Conservation (phyloP, 2,888 invertebrate species). For the Blastobasis lacticolella region DNA sequence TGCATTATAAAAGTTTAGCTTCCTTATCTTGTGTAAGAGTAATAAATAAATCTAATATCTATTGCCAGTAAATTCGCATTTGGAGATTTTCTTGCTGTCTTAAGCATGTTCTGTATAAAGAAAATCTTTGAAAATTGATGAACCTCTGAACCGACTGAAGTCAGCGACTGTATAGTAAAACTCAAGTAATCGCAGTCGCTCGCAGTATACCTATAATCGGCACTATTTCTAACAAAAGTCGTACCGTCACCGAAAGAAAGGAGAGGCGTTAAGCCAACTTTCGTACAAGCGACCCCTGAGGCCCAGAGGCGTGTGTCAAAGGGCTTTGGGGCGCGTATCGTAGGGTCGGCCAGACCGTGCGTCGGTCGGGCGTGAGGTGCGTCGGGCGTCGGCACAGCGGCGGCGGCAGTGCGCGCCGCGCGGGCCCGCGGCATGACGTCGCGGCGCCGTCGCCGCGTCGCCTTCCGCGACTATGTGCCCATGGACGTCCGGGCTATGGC, state of each 20-base stretch:
- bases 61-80: no score
- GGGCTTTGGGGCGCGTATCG: slow-evolving; percentile 16
- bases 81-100: no score
- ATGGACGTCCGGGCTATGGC: slow-evolving; percentile 68
- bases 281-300: neutral
- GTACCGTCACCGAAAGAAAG: neutral
- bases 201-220: no score
- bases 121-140: no score
- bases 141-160: neutral
- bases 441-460: slow-evolving; percentile 63
- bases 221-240: no score
- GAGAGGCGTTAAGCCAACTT: neutral
- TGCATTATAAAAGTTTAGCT: no score
- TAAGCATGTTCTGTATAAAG: no score
- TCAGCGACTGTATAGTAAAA: neutral
- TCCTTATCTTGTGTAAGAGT: no score
- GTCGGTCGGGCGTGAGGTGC: slow-evolving; percentile 6
- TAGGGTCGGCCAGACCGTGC: slow-evolving; percentile 7
- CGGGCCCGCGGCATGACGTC: slow-evolving; percentile 52
- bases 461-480: slow-evolving; percentile 63
- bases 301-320: neutral
- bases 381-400: slow-evolving; percentile 19
- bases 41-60: no score
- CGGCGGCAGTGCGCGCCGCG: slow-evolving; percentile 53
- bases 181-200: no score